phyloP scores from a whole-genome alignment of 2,113 vertebrate genomes.

The Nothobranchius furzeri region DNA sequence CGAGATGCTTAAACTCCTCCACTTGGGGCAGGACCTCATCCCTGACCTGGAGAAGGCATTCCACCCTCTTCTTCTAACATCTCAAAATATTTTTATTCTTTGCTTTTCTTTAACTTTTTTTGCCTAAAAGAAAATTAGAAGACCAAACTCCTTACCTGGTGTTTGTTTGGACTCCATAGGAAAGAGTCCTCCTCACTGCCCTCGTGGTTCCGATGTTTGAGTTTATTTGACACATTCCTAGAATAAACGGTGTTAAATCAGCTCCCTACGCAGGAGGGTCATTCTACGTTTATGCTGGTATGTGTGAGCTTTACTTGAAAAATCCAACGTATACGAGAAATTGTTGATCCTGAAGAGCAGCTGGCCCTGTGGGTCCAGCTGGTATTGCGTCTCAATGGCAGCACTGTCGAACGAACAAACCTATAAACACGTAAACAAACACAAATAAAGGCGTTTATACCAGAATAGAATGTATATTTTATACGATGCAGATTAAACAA shows the following conservation, averaged over 20 bases:
- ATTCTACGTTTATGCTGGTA: neutral
- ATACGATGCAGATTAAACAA: neutral
- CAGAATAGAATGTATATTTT: neutral
- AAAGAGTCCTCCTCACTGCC: slow-evolving; percentile 49
- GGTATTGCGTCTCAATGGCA: slow-evolving; percentile 64
- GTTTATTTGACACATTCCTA: slow-evolving; percentile 70
- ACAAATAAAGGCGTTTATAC: neutral
- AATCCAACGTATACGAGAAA: slow-evolving; percentile 54
- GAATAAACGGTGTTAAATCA: neutral
- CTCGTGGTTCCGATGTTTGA: slow-evolving; percentile 18
- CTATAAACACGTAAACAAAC: slow-evolving; percentile 28
- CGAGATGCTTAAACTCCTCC: too few species aligned
- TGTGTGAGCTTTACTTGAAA: slow-evolving; percentile 47
- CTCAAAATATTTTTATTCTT: too few species aligned
- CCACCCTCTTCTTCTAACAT: too few species aligned
- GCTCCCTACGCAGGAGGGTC: neutral
- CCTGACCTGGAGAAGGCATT: too few species aligned
- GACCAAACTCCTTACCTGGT: slow-evolving; percentile 41
- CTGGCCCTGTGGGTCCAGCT: slow-evolving; percentile 51
- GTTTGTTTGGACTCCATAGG: neutral
- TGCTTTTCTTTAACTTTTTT: too few species aligned
- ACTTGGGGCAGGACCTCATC: too few species aligned
- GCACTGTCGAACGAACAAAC: slow-evolving; percentile 56
- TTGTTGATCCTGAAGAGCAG: slow-evolving; percentile 34
- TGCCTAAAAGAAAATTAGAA: neutral